These are phyloP conservation scores for Threskiornis aethiopicus DNA, from an alignment of 2,797 vertebrate species.

Conservation along the genomic window DNA sequence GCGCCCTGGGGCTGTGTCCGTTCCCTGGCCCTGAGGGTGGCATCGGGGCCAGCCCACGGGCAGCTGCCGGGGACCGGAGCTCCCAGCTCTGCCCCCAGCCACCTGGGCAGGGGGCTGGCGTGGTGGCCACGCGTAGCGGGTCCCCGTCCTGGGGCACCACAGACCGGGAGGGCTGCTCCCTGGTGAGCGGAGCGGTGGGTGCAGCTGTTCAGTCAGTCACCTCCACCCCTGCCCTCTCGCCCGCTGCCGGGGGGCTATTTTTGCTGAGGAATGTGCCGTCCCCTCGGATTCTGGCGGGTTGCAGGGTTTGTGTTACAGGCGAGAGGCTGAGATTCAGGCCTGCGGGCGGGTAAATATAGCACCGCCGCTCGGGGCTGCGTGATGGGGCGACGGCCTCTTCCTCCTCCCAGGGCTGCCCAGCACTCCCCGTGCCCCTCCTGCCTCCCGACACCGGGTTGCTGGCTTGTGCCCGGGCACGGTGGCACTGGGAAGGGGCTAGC, in stretches of 20 bases:
- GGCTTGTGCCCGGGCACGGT: not conserved
- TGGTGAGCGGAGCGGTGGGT: fast-evolving
- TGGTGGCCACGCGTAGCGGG: fast-evolving
- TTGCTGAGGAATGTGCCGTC: slow-evolving; percentile 81
- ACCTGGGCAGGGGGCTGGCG: not conserved
- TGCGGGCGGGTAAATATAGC: slow-evolving; percentile 55
- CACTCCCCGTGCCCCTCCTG: not conserved
- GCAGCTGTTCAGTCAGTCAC: slow-evolving; percentile 81
- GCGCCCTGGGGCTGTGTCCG: fast-evolving
- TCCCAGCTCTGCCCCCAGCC: not conserved
- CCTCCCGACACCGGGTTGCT: not conserved
- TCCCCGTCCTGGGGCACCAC: not conserved
- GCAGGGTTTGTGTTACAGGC: slow-evolving; percentile 75
- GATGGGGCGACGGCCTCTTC: not conserved
- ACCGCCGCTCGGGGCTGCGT: not conserved
- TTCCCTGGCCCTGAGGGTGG: not conserved
- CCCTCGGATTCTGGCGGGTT: slow-evolving; percentile 74
- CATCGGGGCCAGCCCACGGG: not conserved
- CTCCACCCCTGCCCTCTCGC: slow-evolving; percentile 48
- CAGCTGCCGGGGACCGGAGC: fast-evolving
- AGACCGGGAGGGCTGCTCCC: not conserved
- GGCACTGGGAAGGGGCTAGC: not conserved
- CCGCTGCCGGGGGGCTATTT: slow-evolving; percentile 76
- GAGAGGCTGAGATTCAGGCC: not conserved
- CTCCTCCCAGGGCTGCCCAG: not conserved